Evolutionary conservation across 2,888 invertebrate genomes (phyloP), one percentile per base, ranked within the genome.

Genomic region (Mythimna ferrago): DNA sequence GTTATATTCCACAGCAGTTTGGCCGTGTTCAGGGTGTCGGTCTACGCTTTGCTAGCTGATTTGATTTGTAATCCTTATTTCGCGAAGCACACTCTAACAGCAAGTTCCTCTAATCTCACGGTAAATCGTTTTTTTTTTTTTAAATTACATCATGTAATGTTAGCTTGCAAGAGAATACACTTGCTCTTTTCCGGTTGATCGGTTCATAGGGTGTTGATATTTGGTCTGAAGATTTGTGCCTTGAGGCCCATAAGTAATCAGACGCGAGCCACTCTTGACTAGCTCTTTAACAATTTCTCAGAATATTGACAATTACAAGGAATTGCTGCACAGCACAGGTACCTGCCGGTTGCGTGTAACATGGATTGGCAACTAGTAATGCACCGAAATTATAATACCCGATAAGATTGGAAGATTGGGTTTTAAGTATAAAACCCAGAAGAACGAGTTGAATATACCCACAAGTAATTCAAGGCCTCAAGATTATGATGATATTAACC

Each of bases 401-500:
- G 35, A 51, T 41, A 11, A 75, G n/a, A 66, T 56, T 16, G 51
- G 14, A 76, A 48, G n/a, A n/a, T 11, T 11, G 11, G 16, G 26
- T 60, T 26, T 2, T 32, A 5, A 32, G 32, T 5, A 48, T 61
- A 44, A 54, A 78, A 54, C 41, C 16, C 14, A 64, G 32, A 57
- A 57, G 35, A 54, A 35, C 16, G 53, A 7, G 44, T 78, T 60
- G 32, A 44, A 63, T 44, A 16, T 32, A 63, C 53, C 35, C 7
- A 57, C 14, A 58, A 19, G 51, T 56, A 56, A 53, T 61, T 61
- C 56, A 75, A 80, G 61, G 56, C 57, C 26, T 60, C 21, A 44
- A 53, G 62, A 80, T 73, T 61, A 75, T 51, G 21, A 56, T 32
- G 35, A 66, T 66, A 72, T 32, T 44, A 73, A 16, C 41, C 16